phyloP scores from a whole-genome alignment of 2,113 vertebrate species.

The Seriola dumerili region DNA sequence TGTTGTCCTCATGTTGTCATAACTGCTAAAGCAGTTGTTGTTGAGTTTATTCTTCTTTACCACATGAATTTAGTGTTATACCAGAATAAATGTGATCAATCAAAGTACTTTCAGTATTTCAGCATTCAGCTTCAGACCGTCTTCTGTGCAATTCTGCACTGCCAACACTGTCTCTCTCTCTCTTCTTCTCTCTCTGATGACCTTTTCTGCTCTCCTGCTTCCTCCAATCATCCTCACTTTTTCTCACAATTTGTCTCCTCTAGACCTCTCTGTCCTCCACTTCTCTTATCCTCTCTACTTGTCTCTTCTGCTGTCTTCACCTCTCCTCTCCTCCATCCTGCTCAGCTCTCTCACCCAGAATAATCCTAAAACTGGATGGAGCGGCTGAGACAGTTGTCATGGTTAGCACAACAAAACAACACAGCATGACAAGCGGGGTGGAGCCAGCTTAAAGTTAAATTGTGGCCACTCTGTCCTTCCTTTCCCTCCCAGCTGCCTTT shows the following conservation, averaged over 20 bases:
- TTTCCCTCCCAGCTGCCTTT: conserved; percentile 31
- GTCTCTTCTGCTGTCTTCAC: conserved; percentile 8
- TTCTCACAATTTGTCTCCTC: conserved; percentile 10
- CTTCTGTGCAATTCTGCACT: not conserved
- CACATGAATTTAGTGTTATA: conserved; percentile 25
- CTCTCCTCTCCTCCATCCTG: conserved; percentile 10
- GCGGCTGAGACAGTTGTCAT: conserved; percentile 81
- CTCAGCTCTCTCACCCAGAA: conserved; percentile 62
- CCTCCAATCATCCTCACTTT: conserved; percentile 43
- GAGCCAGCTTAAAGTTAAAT: conserved; percentile 60
- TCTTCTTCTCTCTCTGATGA: conserved; percentile 46
- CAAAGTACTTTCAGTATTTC: conserved; percentile 18
- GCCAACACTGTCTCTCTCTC: conserved; percentile 1
- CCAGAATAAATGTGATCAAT: conserved; percentile 42
- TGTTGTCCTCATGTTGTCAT: conserved; percentile 66
- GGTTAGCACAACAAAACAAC: conserved; percentile 83
- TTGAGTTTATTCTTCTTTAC: conserved; percentile 44
- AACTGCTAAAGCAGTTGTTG: conserved; percentile 54
- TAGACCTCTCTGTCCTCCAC: conserved; percentile 5
- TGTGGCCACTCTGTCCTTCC: conserved; percentile 46
- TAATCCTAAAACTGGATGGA: conserved; percentile 67
- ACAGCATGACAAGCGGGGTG: conserved; percentile 69
- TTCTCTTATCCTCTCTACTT: not conserved
- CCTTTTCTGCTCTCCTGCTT: conserved; percentile 28
- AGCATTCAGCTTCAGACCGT: conserved; percentile 6